Evolutionary conservation across 2,113 vertebrate species (phyloP).

Genomic region (Hydropotes inermis): DNA sequence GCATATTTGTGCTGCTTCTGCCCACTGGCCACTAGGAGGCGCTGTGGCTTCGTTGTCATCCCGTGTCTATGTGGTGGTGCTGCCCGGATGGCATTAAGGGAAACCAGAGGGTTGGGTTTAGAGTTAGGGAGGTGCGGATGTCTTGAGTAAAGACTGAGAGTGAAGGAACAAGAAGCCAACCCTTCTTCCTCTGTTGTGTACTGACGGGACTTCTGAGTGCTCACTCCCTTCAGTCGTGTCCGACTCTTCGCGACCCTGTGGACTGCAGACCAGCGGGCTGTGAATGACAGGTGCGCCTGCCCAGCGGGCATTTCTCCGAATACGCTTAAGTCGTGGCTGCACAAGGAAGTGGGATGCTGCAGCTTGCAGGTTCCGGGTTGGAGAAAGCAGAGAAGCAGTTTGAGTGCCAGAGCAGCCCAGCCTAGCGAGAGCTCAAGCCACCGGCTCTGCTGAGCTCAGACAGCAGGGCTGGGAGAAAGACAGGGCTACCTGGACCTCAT

Average conservation of each 20-base stretch:
- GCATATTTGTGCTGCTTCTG: neutral
- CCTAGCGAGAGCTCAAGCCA: neutral
- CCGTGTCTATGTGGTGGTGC: neutral
- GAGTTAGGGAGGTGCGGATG: neutral
- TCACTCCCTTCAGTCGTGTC: neutral
- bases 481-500: neutral
- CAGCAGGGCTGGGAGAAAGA: neutral
- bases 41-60: neutral
- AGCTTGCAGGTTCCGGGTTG: neutral
- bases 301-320: neutral
- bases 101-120: neutral
- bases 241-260: accelerated
- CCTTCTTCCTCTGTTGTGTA: neutral
- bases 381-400: neutral
- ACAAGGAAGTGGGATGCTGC: neutral
- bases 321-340: no score
- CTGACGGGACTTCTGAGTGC: neutral
- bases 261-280: neutral
- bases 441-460: neutral
- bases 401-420: neutral
- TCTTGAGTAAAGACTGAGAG: neutral
- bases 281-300: neutral
- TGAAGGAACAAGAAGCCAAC: neutral
- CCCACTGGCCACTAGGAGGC: neutral
- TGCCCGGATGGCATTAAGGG: neutral